A percentile compares a stretch with the other conserved stretches of the same genome.
phyloP scores from a whole-genome alignment of 2,113 vertebrate species.

The Elephantulus edwardii region DNA sequence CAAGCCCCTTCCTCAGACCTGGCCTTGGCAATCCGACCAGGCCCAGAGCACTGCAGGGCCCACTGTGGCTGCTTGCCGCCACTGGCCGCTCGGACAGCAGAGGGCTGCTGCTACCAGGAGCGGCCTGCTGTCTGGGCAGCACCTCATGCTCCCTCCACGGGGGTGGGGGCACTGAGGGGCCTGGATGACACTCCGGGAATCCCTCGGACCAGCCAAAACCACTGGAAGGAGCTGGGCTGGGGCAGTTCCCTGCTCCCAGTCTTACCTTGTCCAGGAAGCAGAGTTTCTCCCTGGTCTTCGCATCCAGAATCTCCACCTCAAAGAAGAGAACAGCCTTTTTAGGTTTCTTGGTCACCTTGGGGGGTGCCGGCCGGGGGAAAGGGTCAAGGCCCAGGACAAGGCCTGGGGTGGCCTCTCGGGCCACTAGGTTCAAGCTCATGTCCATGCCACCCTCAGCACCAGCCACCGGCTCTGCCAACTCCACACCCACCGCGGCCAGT shows the following conservation, averaged over 20 bases:
- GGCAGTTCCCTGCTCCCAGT: too few species aligned
- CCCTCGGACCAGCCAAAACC: not conserved
- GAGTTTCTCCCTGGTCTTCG: constrained; percentile 95
- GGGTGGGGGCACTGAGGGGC: not conserved
- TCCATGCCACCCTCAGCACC: not conserved
- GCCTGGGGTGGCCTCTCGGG: constrained; percentile 84
- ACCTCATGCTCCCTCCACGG: not conserved
- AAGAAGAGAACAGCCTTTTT: constrained; percentile 96
- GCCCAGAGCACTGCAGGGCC: not conserved
- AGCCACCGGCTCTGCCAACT: not conserved
- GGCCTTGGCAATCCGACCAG: not conserved
- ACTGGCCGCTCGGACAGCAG: not conserved
- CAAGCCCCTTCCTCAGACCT: not conserved
- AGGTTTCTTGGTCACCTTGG: constrained; percentile 88
- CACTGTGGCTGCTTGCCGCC: too few species aligned
- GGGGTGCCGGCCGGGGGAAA: constrained; percentile 62
- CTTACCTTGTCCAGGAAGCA: constrained; percentile 97
- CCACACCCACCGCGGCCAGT: constrained; percentile 31
- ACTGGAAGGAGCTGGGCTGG: not conserved
- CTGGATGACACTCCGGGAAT: not conserved
- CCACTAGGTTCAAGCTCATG: constrained; percentile 87
- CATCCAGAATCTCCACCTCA: constrained; percentile 98
- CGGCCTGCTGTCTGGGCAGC: not conserved
- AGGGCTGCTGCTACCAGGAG: not conserved
- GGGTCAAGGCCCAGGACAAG: constrained; percentile 48